Percentiles rank a stretch among this genome's conserved stretches.
phyloP scores from a whole-genome alignment of 2,888 invertebrate genomes.

The Syritta pipiens region DNA sequence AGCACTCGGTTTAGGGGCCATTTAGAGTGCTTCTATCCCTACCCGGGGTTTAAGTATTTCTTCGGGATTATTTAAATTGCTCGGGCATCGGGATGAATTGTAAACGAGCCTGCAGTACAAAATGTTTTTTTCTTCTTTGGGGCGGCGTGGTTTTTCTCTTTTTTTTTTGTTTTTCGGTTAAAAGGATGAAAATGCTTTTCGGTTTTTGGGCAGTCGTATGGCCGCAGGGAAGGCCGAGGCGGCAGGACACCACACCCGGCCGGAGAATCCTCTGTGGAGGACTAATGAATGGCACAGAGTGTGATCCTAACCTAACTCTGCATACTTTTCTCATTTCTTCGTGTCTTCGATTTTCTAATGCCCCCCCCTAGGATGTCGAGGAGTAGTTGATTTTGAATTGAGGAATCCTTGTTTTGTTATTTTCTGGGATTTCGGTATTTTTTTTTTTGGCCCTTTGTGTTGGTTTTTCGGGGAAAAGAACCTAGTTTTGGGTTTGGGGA shows the following conservation, averaged over 20 bases:
- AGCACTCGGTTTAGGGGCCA: slow-evolving; percentile 59
- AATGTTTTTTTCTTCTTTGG: slow-evolving; percentile 38
- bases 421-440: slow-evolving; percentile 13
- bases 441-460: slow-evolving; percentile 11
- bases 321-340: slow-evolving; percentile 1
- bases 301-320: slow-evolving; percentile 16
- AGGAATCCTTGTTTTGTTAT: slow-evolving; percentile 20
- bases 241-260: slow-evolving; percentile 25
- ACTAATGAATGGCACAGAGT: slow-evolving; percentile 40
- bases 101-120: slow-evolving; percentile 70
- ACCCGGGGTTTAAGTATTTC: slow-evolving; percentile 61
- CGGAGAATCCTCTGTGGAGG: slow-evolving; percentile 11
- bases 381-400: slow-evolving; percentile 45
- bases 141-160: not conserved
- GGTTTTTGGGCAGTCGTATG: slow-evolving; percentile 42
- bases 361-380: slow-evolving; percentile 23
- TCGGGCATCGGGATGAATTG: slow-evolving; percentile 71
- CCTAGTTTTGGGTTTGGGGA: slow-evolving; percentile 35
- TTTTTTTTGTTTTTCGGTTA: slow-evolving; percentile 23
- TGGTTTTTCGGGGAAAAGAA: slow-evolving; percentile 38
- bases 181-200: slow-evolving; percentile 62
- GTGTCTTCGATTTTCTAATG: slow-evolving; percentile 50
- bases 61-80: slow-evolving; percentile 72
- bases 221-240: slow-evolving; percentile 41
- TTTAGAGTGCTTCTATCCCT: slow-evolving; percentile 63